Conservation (phyloP, 2,888 invertebrate species). For the Heliconius cydno region DNA sequence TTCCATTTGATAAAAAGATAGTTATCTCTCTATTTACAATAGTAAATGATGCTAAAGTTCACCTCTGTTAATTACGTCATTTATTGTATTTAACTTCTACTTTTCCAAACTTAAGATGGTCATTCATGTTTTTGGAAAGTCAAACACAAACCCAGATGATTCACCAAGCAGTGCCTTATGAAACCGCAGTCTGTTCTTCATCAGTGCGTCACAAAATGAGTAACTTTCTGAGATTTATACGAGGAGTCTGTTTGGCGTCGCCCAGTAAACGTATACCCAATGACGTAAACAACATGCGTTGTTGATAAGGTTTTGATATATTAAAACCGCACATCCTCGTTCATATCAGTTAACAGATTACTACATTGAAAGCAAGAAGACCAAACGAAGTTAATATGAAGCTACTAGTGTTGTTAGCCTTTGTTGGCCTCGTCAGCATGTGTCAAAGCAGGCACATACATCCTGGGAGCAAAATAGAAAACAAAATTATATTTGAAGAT, state of each 20-base stretch:
- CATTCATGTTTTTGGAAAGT: background rate
- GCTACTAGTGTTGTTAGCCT: constrained; percentile 48
- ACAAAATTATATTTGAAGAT: constrained; percentile 38
- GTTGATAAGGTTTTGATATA: constrained; percentile 54
- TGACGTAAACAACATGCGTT: constrained; percentile 40
- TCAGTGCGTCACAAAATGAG: constrained; percentile 36
- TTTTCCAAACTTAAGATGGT: background rate
- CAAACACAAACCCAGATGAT: background rate
- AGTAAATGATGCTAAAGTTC: too few relatives aligned
- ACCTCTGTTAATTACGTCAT: too few relatives aligned
- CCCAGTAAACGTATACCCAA: constrained; percentile 27
- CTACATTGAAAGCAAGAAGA: constrained; percentile 35
- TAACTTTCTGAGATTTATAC: constrained; percentile 29
- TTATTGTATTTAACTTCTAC: background rate
- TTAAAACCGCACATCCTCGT: constrained; percentile 57
- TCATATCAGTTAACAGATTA: constrained; percentile 53
- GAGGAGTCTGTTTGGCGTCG: constrained; percentile 52
- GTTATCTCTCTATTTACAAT: too few relatives aligned
- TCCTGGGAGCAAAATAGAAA: constrained; percentile 47
- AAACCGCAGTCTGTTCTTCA: constrained; percentile 24
- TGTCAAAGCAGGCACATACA: constrained; percentile 60
- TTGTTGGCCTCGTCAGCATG: constrained; percentile 45
- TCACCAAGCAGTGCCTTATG: background rate
- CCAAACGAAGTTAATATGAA: constrained; percentile 38
- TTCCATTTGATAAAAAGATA: too few relatives aligned